phyloP scores from a whole-genome alignment of 37 sponge, comb jelly and placozoan species.

The Tethya wilhelma region DNA sequence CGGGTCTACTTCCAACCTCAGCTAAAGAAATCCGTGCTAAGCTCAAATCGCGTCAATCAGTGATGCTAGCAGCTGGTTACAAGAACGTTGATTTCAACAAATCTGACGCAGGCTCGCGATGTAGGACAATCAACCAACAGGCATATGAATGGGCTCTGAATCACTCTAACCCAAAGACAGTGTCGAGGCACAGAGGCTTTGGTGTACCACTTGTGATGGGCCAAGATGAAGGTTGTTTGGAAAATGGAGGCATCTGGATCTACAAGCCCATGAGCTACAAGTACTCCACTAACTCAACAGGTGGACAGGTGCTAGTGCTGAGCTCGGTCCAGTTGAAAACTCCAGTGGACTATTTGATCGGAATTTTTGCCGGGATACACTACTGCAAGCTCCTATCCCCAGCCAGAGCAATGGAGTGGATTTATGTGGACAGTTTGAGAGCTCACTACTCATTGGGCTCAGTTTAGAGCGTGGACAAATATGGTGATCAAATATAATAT shows the following conservation, averaged over 20 bases:
- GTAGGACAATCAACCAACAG: slow-evolving; percentile 65
- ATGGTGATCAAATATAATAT: too few relatives aligned
- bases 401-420: slow-evolving; percentile 86
- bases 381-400: slow-evolving; percentile 88
- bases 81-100: slow-evolving; percentile 69
- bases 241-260: slow-evolving; percentile 79
- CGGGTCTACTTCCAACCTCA: slow-evolving; percentile 64
- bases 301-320: slow-evolving; percentile 38
- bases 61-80: slow-evolving; percentile 70
- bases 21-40: slow-evolving; percentile 82
- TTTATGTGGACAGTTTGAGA: slow-evolving; percentile 83
- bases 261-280: slow-evolving; percentile 53
- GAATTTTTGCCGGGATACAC: slow-evolving; percentile 69
- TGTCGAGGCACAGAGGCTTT: slow-evolving; percentile 33
- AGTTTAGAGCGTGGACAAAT: too few relatives aligned
- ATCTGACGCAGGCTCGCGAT: slow-evolving; percentile 68
- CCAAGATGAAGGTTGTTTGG: slow-evolving; percentile 71
- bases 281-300: slow-evolving; percentile 33
- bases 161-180: slow-evolving; percentile 24
- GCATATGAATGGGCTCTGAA: slow-evolving; percentile 55
- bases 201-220: slow-evolving; percentile 81
- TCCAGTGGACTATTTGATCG: slow-evolving; percentile 40
- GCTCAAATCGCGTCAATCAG: slow-evolving; percentile 70
- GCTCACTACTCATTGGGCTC: slow-evolving; percentile 41
- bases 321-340: slow-evolving; percentile 64